Evolutionary conservation across 2,797 vertebrate genomes (phyloP), one percentile per base, ranked within the genome.

Genomic region (Sebastes cheni): DNA sequence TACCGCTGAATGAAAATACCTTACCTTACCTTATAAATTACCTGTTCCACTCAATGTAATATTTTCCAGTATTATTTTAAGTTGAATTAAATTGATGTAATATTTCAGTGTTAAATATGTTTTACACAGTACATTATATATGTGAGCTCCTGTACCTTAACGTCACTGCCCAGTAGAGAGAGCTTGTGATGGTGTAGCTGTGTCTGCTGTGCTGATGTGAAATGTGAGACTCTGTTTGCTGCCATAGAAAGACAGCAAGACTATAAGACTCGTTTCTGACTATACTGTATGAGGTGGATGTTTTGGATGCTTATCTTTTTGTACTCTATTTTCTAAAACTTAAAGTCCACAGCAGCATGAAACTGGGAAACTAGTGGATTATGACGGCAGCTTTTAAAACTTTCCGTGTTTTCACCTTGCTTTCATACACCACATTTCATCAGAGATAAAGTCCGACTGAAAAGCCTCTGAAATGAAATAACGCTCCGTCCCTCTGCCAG

Each of bases 401-500:
- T 82, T 30, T 64, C 55, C 8, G 23, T 6, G 56, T 71, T 79
- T 83, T 61, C 39, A 14, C 29, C 6, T 58, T 36, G 14, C 64
- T 82, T 82, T 84, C 50, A 79, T 50, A 62, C 32, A 18, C 25
- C 79, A 69, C 25, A 60, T 88, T 77, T 87, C 59, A 81, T 83
- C 23, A 42, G 42, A 77, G 84, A 86, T 89, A 78, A 88, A 64
- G 50, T 79, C 27, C 2, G 0, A 6, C 14, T 64, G 64, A 73
- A 73, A 87, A 60, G 46, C 64, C 32, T 80, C 46, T 74, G 59
- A 85, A 73, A 82, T 80, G 22, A 86, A 89, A 72, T 67, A 68
- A n/a, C 4, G 10, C 69, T 62, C 62, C 32, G 39, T 75, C 46
- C 67, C 34, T 75, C 82, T 61, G 60, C 73, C 78, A 77, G 59